phyloP scores from a whole-genome alignment of 2,113 vertebrate species.

The Gadus chalcogrammus region DNA sequence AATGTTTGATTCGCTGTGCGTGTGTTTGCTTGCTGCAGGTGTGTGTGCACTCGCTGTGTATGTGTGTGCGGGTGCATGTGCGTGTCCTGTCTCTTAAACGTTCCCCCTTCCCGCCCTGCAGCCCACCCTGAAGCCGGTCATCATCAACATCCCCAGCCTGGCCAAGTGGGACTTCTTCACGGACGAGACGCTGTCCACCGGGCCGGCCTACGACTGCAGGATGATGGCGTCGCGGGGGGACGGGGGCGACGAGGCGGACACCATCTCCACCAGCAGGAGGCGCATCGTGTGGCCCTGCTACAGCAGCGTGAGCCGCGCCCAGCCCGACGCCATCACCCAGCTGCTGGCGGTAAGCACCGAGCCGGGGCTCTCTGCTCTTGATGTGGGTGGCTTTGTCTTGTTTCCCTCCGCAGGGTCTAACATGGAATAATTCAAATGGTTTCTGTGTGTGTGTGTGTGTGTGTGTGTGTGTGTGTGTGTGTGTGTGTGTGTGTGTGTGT shows the following conservation, averaged over 20 bases:
- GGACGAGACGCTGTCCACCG: slow-evolving; percentile 88
- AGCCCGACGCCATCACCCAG: slow-evolving; percentile 91
- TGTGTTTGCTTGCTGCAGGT: too few species aligned
- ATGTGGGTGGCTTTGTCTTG: too few species aligned
- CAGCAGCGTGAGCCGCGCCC: slow-evolving; percentile 80
- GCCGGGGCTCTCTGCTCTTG: background rate
- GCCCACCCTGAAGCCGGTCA: slow-evolving; percentile 84
- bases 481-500: too few species aligned
- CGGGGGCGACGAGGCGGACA: slow-evolving; percentile 74
- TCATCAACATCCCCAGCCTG: slow-evolving; percentile 85
- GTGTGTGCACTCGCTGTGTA: too few species aligned
- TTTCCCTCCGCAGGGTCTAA: too few species aligned
- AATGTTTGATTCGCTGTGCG: too few species aligned
- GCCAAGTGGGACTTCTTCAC: slow-evolving; percentile 94
- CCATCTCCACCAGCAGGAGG: slow-evolving; percentile 77
- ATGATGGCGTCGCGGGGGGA: slow-evolving; percentile 72
- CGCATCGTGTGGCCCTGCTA: slow-evolving; percentile 97
- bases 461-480: too few species aligned
- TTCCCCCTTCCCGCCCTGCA: slow-evolving; percentile 18
- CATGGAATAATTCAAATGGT: background rate
- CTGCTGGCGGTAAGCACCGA: slow-evolving; percentile 82
- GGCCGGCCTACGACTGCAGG: slow-evolving; percentile 90
- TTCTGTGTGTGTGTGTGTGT: slow-evolving; percentile 44
- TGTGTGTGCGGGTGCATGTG: too few species aligned
- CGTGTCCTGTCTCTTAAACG: background rate